Conservation (phyloP, 2,113 vertebrate genomes). For the Vulpes vulpes region DNA sequence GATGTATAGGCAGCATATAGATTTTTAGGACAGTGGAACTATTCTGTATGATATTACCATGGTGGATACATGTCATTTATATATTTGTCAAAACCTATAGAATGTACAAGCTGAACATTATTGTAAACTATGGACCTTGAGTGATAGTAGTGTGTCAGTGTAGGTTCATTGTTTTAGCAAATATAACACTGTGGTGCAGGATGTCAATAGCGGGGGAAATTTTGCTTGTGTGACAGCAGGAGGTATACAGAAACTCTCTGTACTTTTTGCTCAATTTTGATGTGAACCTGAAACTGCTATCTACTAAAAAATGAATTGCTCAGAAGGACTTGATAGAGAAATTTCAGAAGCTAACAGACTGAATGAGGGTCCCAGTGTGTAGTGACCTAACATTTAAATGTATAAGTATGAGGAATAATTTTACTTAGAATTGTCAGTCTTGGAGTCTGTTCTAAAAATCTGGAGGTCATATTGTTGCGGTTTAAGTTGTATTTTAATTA, state of each 20-base stretch:
- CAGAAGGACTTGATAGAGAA: not conserved
- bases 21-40: not conserved
- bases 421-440: not conserved
- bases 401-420: not conserved
- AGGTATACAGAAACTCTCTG: not conserved
- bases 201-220: not conserved
- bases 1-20: not conserved
- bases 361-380: not conserved
- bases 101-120: not conserved
- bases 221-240: not conserved
- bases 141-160: not conserved
- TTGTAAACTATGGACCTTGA: not conserved
- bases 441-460: slow-evolving; percentile 38
- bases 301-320: not conserved
- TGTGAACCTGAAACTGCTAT: not conserved
- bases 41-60: not conserved
- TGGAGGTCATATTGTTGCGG: not conserved
- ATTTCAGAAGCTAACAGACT: slow-evolving; percentile 18
- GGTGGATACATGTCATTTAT: not conserved
- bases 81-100: not conserved
- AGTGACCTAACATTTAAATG: slow-evolving; percentile 46
- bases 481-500: slow-evolving; percentile 19
- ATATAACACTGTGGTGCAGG: not conserved
- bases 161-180: not conserved
- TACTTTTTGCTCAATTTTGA: not conserved